Base-by-base conservation (phyloP, 2,888 invertebrate species). In the Fabriciana adippe region DNA sequence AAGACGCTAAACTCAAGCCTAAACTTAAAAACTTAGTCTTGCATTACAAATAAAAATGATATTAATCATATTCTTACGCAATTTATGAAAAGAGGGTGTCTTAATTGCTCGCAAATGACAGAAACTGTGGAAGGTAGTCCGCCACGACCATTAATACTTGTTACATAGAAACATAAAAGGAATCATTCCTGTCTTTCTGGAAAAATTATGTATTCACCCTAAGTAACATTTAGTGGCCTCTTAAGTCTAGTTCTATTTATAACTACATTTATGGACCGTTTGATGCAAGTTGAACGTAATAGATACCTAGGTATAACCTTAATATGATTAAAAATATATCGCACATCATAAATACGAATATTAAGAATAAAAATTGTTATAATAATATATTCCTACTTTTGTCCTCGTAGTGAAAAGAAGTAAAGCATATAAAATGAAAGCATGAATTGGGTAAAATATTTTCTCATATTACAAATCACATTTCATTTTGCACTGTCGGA, bases 81-180 rank as follows among this genome's bases (percentile, higher is more conserved):
- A 83, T 86, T 86, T 81, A 83, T 76, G 78, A 81, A 81, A 82
- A 73, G 82, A 81, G 83, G 79, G 79, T 79, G 77, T 75, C 79
- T 78, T 86, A 88, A 88, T 88, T 87, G 84, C 81, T 82, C 78
- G 80, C 81, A 86, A 87, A 88, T 87, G 86, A 87, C 82, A 84
- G 81, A 81, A 82, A 82, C 83, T 79, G 76, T 74, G 76, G 78
- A 76, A 78, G 76, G 79, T 81, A 80, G 79, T 78, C 75, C 76
- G 75, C 73, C 68, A 74, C 74, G 73, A 76, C 81, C 85, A 88
- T 90, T 87, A 83, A 86, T 89, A 84, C 84, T 88, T 79, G 84
- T 90, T 89, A 89, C 78, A 74, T 75, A 71, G 79, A 78, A 83
- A 84, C 88, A 86, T 86, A 87, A 88, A 86, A 79, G 82, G 82